phyloP scores from a whole-genome alignment of 2,113 vertebrate genomes.

The Lycocorax pyrrhopterus region DNA sequence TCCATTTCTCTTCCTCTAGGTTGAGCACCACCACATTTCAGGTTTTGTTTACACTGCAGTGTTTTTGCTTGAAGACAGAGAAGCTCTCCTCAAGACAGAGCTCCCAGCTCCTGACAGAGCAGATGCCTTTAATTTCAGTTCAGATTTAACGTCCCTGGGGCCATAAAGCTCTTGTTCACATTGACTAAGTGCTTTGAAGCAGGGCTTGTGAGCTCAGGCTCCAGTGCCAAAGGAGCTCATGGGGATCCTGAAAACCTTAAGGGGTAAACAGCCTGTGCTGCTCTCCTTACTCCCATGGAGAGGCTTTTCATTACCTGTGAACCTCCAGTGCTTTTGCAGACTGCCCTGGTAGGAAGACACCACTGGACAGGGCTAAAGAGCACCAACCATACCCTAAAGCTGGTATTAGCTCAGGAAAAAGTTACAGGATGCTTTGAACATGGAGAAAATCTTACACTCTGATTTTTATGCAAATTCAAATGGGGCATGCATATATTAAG shows the following conservation, averaged over 20 bases:
- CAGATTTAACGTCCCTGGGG: background rate
- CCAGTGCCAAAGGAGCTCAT: slow-evolving; percentile 1
- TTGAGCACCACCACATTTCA: background rate
- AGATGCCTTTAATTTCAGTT: background rate
- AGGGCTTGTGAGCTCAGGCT: background rate
- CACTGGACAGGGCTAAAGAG: background rate
- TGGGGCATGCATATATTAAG: background rate
- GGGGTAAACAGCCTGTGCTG: background rate
- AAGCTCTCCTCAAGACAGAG: background rate
- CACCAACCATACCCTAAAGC: background rate
- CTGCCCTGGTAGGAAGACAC: background rate
- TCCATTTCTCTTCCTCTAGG: background rate
- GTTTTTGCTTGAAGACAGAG: background rate
- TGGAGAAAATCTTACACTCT: background rate
- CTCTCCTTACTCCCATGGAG: background rate
- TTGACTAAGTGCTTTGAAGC: slow-evolving; percentile 14
- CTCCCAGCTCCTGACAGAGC: background rate
- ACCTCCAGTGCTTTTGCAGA: background rate
- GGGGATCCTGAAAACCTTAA: background rate
- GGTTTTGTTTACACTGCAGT: background rate
- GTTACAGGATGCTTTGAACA: background rate
- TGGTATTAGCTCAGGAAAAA: background rate
- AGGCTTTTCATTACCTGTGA: background rate
- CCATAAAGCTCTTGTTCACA: background rate
- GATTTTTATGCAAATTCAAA: background rate